A percentile compares a stretch with the other conserved stretches of the same genome.
These are phyloP conservation scores for Polia nebulosa DNA, from an alignment of 2,888 invertebrate species.

Conservation along the genomic window DNA sequence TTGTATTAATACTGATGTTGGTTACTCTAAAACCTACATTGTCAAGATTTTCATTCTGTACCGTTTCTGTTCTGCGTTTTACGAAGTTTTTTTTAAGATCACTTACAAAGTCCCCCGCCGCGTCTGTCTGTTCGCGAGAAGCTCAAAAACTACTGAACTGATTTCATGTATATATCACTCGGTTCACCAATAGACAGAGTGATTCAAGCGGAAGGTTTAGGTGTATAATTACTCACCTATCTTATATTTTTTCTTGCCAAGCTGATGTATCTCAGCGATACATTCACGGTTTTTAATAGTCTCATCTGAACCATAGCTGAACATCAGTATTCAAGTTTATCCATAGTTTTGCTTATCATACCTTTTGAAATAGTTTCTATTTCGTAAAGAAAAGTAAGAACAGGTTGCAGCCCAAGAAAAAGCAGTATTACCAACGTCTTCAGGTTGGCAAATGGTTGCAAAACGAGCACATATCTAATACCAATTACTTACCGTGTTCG, in stretches of 20 bases:
- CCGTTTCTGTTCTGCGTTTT: background rate
- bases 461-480: slow-evolving; percentile 55
- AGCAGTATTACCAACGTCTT: slow-evolving; percentile 29
- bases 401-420: slow-evolving; percentile 33
- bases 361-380: slow-evolving; percentile 22
- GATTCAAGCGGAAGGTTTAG: too few species aligned
- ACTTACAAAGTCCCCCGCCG: too few species aligned
- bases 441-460: slow-evolving; percentile 49
- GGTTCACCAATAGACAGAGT: too few species aligned
- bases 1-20: background rate
- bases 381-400: slow-evolving; percentile 32
- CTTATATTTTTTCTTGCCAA: background rate
- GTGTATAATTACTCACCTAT: background rate
- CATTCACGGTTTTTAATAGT: background rate
- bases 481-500: slow-evolving; percentile 60
- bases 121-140: too few species aligned
- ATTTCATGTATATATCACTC: too few species aligned
- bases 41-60: background rate
- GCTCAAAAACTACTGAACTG: too few species aligned
- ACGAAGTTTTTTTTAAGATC: background rate
- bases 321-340: background rate
- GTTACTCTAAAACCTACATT: background rate
- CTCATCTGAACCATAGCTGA: background rate
- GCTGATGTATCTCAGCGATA: background rate
- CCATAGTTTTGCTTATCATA: background rate